A percentile compares a stretch with the other conserved stretches of the same genome.
These are phyloP conservation scores for Enoplosus armatus DNA, from an alignment of 2,797 vertebrate species.

Conservation along the genomic window DNA sequence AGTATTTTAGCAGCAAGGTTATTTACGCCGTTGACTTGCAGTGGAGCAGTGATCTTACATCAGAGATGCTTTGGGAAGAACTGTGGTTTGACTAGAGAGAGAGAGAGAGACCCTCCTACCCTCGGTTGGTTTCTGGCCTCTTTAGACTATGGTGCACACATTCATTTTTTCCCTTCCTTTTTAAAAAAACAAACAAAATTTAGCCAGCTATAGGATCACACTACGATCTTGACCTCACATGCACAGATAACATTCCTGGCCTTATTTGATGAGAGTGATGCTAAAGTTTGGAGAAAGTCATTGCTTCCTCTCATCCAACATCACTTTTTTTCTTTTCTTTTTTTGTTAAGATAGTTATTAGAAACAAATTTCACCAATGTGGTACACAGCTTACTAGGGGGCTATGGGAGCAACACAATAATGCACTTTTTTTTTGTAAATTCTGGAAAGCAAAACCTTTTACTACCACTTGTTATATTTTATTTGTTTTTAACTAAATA, in stretches of 20 bases:
- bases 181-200: conserved; percentile 8
- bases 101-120: conserved; percentile 63
- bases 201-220: conserved; percentile 79
- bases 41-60: conserved; percentile 54
- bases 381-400: conserved; percentile 67
- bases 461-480: conserved; percentile 68
- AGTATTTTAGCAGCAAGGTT: conserved; percentile 60
- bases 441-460: conserved; percentile 61
- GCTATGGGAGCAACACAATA: conserved; percentile 74
- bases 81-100: conserved; percentile 51
- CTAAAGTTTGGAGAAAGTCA: conserved; percentile 36
- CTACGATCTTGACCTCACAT: conserved; percentile 79
- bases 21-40: conserved; percentile 43
- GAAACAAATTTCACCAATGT: conserved; percentile 69
- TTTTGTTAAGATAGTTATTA: conserved; percentile 30
- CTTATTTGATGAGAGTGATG: conserved; percentile 69
- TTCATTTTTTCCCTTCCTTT: conserved; percentile 27
- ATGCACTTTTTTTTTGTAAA: conserved; percentile 74
- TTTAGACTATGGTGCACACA: conserved; percentile 75
- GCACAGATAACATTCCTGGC: conserved; percentile 79
- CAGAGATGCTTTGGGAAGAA: conserved; percentile 60
- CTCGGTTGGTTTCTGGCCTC: conserved; percentile 74
- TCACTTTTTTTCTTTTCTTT: conserved; percentile 55
- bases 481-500: conserved; percentile 79
- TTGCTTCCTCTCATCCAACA: conserved; percentile 58